These are phyloP conservation scores for Meandrusa payeni DNA, from an alignment of 2,888 invertebrate genomes.

Conservation along the genomic window DNA sequence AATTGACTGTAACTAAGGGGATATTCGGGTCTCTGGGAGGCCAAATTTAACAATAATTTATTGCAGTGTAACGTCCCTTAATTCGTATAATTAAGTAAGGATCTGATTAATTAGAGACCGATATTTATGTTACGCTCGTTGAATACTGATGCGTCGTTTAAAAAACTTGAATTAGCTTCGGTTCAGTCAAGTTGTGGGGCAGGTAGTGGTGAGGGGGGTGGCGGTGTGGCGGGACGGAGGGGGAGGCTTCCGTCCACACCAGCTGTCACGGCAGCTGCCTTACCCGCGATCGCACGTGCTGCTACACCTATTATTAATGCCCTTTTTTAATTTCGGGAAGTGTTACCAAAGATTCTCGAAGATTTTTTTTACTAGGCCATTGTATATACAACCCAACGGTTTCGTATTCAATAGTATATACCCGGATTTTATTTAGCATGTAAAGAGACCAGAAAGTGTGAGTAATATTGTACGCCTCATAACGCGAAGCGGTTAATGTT, in stretches of 20 bases:
- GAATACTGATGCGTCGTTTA: slow-evolving; percentile 35
- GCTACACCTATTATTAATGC: slow-evolving; percentile 68
- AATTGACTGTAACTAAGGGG: slow-evolving; percentile 10
- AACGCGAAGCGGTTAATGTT: too few relatives aligned
- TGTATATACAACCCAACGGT: slow-evolving; percentile 15
- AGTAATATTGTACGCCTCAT: too few relatives aligned
- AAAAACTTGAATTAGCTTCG: slow-evolving; percentile 34
- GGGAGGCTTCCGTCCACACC: slow-evolving; percentile 57
- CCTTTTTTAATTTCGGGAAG: slow-evolving; percentile 54
- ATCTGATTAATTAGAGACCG: slow-evolving; percentile 34
- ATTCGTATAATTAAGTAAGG: slow-evolving; percentile 32
- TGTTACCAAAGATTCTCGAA: slow-evolving; percentile 50
- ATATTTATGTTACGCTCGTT: slow-evolving; percentile 33
- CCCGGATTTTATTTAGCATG: too few relatives aligned
- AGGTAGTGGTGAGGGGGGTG: slow-evolving; percentile 46
- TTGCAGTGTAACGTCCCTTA: slow-evolving; percentile 33
- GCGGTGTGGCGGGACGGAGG: slow-evolving; percentile 34
- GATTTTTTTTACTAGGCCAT: slow-evolving; percentile 26
- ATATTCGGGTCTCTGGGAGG: slow-evolving; percentile 13
- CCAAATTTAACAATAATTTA: slow-evolving; percentile 30
- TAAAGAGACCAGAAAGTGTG: too few relatives aligned
- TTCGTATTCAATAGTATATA: too few relatives aligned
- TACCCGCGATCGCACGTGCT: slow-evolving; percentile 66
- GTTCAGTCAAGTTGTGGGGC: slow-evolving; percentile 51
- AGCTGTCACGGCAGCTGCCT: slow-evolving; percentile 76